Evolutionary conservation across 2,888 invertebrate genomes (phyloP), one percentile per base, ranked within the genome.

Genomic region (Epistrophe grossulariae): DNA sequence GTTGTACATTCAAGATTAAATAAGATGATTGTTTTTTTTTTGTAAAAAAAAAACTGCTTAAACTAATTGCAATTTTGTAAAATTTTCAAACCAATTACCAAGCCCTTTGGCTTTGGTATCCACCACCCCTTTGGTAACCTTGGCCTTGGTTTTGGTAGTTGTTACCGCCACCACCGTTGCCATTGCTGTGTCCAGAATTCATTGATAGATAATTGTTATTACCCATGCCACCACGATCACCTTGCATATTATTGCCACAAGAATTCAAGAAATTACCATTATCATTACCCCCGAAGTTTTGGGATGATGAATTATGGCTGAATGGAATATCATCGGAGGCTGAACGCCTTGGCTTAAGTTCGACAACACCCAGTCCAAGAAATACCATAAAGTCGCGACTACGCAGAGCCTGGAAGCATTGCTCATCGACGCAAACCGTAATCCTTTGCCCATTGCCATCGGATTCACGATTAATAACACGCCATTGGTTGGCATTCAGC

Each of bases 351-450:
- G 79, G 83, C 35, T 79, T 83, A 0, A 87, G 19, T 28, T 87
- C 87, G 17, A 87, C 79, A 24, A 83, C 52, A 19, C 87, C 87
- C 10, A 87, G 13, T 8, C 87, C 83, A 28, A 87, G 74, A 60
- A 87, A 87, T 43, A 87, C 87, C 52, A 76, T 74, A 24, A 87
- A 87, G 68, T 87, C 79, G 31, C 83, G 71, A 62, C n/a, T 71
- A 60, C 79, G 66, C 10, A 87, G 87, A 79, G 79, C 45, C 71
- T 79, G 79, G 66, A 83, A 76, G 52, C 83, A 83, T 68, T 71
- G 87, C 83, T 83, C 87, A 76, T 79, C 79, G 0, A 87, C 87
- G 66, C 83, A 70, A n/a, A 87, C 76, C n/a, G 79, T 83, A 45
- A 87, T 87, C 28, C 43, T 68, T 40, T 87, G 87, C 35, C 87